Evolutionary conservation across 2,797 vertebrate species (phyloP).

Genomic region (Gila robusta): DNA sequence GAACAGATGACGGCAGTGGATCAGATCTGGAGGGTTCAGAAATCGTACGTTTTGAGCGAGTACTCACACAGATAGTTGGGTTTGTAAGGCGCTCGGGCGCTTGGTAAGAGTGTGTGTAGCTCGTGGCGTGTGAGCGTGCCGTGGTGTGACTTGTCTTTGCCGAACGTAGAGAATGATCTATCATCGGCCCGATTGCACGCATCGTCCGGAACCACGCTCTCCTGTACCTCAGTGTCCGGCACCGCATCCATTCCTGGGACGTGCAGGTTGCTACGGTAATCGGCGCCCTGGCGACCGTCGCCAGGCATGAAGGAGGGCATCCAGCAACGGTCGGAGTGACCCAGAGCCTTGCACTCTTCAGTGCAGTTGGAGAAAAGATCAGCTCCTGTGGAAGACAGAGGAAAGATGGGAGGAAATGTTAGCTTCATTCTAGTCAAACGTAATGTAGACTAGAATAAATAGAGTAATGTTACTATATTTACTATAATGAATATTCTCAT

Average conservation of each 20-base stretch:
- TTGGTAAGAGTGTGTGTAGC: constrained; percentile 92
- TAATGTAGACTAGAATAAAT: neutral
- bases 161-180: constrained; percentile 99
- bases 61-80: constrained; percentile 99
- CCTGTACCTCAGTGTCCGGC: constrained; percentile 96
- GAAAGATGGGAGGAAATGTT: neutral
- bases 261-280: constrained; percentile 99
- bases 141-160: constrained; percentile 99
- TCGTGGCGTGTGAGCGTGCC: constrained; percentile 86
- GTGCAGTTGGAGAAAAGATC: constrained; percentile 99
- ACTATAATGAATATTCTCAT: neutral
- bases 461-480: neutral
- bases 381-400: constrained; percentile 78
- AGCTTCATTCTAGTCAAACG: neutral
- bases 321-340: constrained; percentile 99
- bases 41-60: constrained; percentile 56
- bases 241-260: constrained; percentile 99
- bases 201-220: constrained; percentile 66
- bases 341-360: constrained; percentile 98
- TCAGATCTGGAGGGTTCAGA: constrained; percentile 45
- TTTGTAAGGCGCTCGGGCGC: constrained; percentile 94
- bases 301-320: constrained; percentile 97
- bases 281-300: constrained; percentile 94
- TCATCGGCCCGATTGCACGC: constrained; percentile 86
- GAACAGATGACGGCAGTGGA: constrained; percentile 34